Percentiles rank a stretch among this genome's conserved stretches.
phyloP scores from a whole-genome alignment of 1,140 invertebrate genomes.

The Drosophila arizonae region DNA sequence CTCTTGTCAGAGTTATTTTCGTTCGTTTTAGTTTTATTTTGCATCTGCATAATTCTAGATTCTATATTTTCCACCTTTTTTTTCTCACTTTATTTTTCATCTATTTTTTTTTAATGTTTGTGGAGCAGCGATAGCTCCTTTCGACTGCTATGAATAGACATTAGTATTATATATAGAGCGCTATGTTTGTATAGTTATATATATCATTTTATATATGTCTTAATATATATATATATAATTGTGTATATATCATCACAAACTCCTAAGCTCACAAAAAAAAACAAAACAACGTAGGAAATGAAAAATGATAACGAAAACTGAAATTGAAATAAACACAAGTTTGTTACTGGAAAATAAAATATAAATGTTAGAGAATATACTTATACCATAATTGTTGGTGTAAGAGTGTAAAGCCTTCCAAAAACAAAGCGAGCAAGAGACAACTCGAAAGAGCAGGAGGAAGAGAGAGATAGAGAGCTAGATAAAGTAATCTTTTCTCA shows the following conservation, averaged over 20 bases:
- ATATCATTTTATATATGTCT: neutral
- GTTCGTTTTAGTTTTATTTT: neutral
- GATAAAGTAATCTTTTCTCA: conserved; percentile 38
- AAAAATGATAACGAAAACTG: neutral
- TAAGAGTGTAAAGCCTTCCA: neutral
- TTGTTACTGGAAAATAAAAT: conserved; percentile 1
- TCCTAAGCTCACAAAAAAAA: neutral
- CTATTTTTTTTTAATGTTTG: neutral
- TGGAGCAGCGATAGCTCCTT: neutral
- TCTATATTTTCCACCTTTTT: too few species aligned
- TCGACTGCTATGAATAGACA: conserved; percentile 14
- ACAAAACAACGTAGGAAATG: neutral
- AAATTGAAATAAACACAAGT: neutral
- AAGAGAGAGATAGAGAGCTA: neutral
- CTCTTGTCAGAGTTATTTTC: neutral
- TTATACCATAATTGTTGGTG: neutral
- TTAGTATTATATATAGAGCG: conserved; percentile 17
- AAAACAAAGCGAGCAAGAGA: neutral
- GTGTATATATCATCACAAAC: neutral
- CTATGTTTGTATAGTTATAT: conserved; percentile 9
- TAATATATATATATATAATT: conserved; percentile 3
- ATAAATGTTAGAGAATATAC: neutral
- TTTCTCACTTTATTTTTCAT: conserved; percentile 1
- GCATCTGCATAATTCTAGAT: neutral
- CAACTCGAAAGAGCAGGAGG: neutral